Evolutionary conservation across 2,888 invertebrate species (phyloP), one percentile per base, ranked within the genome.

Genomic region (Venustoraphidia nigricollis): DNA sequence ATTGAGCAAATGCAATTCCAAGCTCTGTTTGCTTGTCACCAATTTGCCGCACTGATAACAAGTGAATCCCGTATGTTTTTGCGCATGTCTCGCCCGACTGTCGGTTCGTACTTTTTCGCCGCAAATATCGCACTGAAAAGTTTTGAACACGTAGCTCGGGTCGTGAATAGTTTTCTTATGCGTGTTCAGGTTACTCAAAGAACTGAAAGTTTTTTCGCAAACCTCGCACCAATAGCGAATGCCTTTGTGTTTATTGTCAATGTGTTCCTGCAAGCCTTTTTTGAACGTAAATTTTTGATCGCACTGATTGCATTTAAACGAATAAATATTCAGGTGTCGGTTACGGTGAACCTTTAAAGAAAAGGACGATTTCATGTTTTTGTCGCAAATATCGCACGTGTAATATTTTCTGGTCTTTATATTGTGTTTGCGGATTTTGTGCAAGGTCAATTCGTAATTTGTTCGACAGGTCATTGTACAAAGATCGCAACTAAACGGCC

Each of bases 151-250:
- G 6, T 27, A 44, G 9, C 13, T 36, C 8, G 44, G 44, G 36
- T 44, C 36, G 36, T 44, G 44, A 10, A 27, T 27, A 1, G 10
- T 44, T 11, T 34, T 44, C 8, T 35, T 35, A n/a, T 44, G 44
- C 11, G 13, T 35, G 11, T 34, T 34, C n/a, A 41, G 27, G 35
- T 41, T 41, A 8, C 34, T 34, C n/a, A 27, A 34, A 8, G 34
- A 41, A 0, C 62, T 58, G 50, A 73, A 76, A 0, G 67, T 63
- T 48, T 71, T 71, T 2, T 71, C 69, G 34, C 73, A 73, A 45
- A 69, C 50, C 48, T 70, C 68, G 48, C 73, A 73, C 39, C 69
- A 66, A 41, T 71, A 71, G 6, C 66, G 63, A 3, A 69, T 69
- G 34, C 59, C 59, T 0, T 66, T 61, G 49, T 70, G 69, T 14